These are phyloP conservation scores for Andrena dorsata DNA, from an alignment of 2,888 invertebrate species.

Conservation along the genomic window DNA sequence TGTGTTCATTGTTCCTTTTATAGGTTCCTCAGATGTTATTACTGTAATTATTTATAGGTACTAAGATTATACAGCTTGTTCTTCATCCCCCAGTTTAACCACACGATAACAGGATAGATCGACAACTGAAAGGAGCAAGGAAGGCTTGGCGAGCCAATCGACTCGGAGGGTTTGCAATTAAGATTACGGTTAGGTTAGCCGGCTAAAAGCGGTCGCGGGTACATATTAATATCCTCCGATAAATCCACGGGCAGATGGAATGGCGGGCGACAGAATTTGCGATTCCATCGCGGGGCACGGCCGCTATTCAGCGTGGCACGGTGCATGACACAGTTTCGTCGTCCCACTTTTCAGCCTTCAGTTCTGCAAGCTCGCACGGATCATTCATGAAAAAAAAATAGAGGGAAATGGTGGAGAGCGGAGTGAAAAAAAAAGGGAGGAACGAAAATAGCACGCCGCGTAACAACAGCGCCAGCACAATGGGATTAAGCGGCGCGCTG, in stretches of 20 bases:
- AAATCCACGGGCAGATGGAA: conserved; percentile 18
- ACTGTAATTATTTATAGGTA: too few relatives aligned
- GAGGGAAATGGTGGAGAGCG: conserved; percentile 17
- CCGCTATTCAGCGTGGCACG: conserved; percentile 18
- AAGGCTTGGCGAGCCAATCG: not conserved
- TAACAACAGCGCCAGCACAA: conserved; percentile 49
- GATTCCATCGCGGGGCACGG: conserved; percentile 39
- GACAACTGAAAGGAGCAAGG: too few relatives aligned
- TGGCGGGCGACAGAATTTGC: conserved; percentile 24
- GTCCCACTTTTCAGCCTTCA: conserved; percentile 50
- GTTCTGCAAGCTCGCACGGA: conserved; percentile 54
- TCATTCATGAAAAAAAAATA: conserved; percentile 51
- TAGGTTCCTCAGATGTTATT: too few relatives aligned
- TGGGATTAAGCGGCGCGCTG: conserved; percentile 47
- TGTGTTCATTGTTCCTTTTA: too few relatives aligned
- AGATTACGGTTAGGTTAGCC: conserved; percentile 13
- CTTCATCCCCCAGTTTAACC: too few relatives aligned
- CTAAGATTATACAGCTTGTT: too few relatives aligned
- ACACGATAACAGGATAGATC: too few relatives aligned
- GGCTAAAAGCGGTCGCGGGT: conserved; percentile 2
- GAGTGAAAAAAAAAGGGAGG: not conserved
- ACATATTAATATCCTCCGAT: conserved; percentile 15
- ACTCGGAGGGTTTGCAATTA: not conserved
- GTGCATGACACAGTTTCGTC: conserved; percentile 55
- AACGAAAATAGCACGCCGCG: conserved; percentile 46